phyloP scores from a whole-genome alignment of 2,113 vertebrate species.

The Ptychochromis oligacanthus region DNA sequence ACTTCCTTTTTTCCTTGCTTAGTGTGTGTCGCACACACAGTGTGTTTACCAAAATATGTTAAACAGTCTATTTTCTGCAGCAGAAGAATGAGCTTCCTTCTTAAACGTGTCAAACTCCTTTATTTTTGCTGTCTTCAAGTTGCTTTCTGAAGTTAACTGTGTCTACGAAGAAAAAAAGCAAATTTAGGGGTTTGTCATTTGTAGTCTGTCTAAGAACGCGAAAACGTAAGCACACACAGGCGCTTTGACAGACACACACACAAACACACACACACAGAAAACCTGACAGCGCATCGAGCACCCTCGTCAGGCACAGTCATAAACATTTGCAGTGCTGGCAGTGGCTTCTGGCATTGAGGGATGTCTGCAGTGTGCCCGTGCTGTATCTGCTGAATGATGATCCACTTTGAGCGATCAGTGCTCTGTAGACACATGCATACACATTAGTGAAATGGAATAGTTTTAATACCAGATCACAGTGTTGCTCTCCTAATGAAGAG shows the following conservation, averaged over 20 bases:
- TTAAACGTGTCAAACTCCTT: slow-evolving; percentile 3
- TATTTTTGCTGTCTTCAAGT: neutral
- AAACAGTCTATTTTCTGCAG: slow-evolving; percentile 47
- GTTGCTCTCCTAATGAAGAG: neutral
- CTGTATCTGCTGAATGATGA: neutral
- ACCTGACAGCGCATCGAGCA: slow-evolving; percentile 6
- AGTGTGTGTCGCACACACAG: neutral
- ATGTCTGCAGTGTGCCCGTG: neutral
- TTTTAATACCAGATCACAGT: neutral
- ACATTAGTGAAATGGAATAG: too few species aligned
- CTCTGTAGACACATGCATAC: neutral
- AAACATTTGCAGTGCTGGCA: slow-evolving; percentile 15
- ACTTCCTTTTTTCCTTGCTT: neutral
- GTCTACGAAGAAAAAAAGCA: neutral
- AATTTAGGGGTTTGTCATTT: slow-evolving; percentile 29
- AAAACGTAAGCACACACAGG: neutral
- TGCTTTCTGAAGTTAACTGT: slow-evolving; percentile 20
- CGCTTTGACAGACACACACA: neutral
- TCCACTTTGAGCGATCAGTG: neutral
- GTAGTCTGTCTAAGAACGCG: neutral
- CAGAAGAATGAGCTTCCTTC: neutral
- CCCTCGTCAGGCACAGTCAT: slow-evolving; percentile 7
- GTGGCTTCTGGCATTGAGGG: slow-evolving; percentile 3
- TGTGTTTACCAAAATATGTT: slow-evolving; percentile 21
- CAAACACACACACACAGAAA: neutral